Evolutionary conservation across 1,140 invertebrate genomes (phyloP), one percentile per base, ranked within the genome.

Genomic region (Lerema accius): DNA sequence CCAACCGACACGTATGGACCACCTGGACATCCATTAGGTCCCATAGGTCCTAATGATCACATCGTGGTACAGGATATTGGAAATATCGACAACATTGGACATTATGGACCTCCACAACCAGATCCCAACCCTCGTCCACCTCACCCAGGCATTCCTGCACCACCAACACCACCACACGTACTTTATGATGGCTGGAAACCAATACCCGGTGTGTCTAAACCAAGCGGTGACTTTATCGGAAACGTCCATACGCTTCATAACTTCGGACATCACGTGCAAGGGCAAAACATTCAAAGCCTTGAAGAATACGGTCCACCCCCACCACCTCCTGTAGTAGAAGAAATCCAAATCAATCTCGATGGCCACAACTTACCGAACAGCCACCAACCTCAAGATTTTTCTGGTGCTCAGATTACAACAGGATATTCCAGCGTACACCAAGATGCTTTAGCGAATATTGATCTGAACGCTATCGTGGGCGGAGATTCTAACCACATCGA

Each of bases 171-270:
- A 6, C 94, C 94, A 2, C 94, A 95, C 74, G 95, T 95, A 4
- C 92, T 94, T 58, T 96, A 96, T 73, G 96, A 96, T 66, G 96
- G 96, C 23, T 96, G 95, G 95, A 95, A 95, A 73, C 95, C 95
- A 10, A 96, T 96, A 40, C 93, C 95, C 23, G 95, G 95, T 3
- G 68, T 91, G 0, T 91, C 91, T 0, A 81, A 88, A 40, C 84
- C 83, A 4, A 67, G 70, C 0, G 37, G 70, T 14, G 71, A 78
- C 5, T 70, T 71, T 4, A 43, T 67, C 10, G 77, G 86, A 28
- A 75, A 75, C 23, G 11, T 73, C 17, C 69, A 75, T 15, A 58
- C 63, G 0, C 19, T 66, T 10, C 73, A 71, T 13, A 50, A 48
- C 4, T 63, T 63, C n/a, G 55, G 26, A 11, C 67, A 48, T 13